A percentile compares a stretch with the other conserved stretches of the same genome.
Conservation (phyloP, 2,113 vertebrate species). For the Anoura caudifer region DNA sequence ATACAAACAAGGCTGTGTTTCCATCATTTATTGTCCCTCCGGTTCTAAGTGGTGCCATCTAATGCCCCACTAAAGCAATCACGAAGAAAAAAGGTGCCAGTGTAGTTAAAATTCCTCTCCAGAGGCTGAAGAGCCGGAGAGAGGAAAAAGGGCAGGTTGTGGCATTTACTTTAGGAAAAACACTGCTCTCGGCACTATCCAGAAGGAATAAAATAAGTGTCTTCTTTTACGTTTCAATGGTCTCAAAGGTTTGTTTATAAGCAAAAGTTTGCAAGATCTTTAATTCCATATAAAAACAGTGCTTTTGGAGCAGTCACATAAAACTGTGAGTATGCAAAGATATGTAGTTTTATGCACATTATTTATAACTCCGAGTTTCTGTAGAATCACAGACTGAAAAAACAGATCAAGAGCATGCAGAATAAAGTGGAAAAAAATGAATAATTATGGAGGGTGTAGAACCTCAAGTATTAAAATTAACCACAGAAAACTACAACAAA, state of each 20-base stretch:
- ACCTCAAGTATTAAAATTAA: background rate
- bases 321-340: slow-evolving; percentile 35
- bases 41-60: background rate
- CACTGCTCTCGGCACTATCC: background rate
- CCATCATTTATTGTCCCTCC: background rate
- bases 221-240: background rate
- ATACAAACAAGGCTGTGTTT: background rate
- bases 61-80: background rate
- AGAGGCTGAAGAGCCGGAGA: background rate
- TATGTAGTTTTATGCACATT: background rate
- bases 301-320: slow-evolving; percentile 1
- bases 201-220: background rate
- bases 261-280: background rate
- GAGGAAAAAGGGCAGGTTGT: slow-evolving; percentile 57
- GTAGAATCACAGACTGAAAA: slow-evolving; percentile 10
- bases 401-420: background rate
- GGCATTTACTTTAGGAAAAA: slow-evolving; percentile 38
- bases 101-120: slow-evolving; percentile 57
- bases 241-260: background rate
- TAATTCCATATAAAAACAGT: background rate
- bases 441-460: background rate
- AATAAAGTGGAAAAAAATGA: background rate
- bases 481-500: background rate
- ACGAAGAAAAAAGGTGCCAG: background rate
- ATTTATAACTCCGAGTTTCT: background rate